A percentile compares a stretch with the other conserved stretches of the same genome.
Conservation (phyloP, 2,113 vertebrate genomes). For the Siniperca knerii region DNA sequence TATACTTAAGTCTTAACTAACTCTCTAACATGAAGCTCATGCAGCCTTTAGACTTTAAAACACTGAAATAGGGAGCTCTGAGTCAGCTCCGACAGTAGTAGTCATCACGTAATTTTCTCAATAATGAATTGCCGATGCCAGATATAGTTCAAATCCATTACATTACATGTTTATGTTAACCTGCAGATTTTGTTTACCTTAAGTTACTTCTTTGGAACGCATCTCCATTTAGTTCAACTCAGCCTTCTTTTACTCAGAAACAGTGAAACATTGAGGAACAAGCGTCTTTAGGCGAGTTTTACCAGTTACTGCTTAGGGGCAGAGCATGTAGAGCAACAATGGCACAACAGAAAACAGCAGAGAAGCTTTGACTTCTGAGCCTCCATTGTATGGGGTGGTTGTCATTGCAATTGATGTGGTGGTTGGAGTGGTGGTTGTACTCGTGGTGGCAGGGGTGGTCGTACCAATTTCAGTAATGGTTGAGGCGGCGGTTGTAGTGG, state of each 20-base stretch:
- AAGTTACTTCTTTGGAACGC: not conserved
- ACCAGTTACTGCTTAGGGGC: not conserved
- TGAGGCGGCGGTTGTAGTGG: fast-evolving
- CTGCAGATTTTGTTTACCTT: not conserved
- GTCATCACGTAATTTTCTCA: not conserved
- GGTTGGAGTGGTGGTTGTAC: not conserved
- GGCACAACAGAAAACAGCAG: constrained; percentile 23
- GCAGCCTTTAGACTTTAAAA: not conserved
- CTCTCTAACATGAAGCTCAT: too few species aligned
- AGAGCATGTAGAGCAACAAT: constrained; percentile 3
- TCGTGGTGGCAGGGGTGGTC: too few species aligned
- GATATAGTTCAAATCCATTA: not conserved
- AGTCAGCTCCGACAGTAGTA: not conserved
- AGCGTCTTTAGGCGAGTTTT: not conserved
- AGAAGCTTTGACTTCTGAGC: constrained; percentile 22
- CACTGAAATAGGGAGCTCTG: not conserved
- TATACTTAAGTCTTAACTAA: not conserved
- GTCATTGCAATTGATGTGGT: fast-evolving
- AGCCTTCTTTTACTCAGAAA: not conserved
- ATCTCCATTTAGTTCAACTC: not conserved
- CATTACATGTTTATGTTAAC: not conserved
- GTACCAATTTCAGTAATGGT: too few species aligned
- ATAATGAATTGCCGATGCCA: not conserved
- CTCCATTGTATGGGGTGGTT: not conserved
- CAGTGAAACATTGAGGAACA: not conserved